Percentiles rank a stretch among this genome's conserved stretches.
Conservation (phyloP, 2,113 vertebrate species). For the Gallinago jamesoni region DNA sequence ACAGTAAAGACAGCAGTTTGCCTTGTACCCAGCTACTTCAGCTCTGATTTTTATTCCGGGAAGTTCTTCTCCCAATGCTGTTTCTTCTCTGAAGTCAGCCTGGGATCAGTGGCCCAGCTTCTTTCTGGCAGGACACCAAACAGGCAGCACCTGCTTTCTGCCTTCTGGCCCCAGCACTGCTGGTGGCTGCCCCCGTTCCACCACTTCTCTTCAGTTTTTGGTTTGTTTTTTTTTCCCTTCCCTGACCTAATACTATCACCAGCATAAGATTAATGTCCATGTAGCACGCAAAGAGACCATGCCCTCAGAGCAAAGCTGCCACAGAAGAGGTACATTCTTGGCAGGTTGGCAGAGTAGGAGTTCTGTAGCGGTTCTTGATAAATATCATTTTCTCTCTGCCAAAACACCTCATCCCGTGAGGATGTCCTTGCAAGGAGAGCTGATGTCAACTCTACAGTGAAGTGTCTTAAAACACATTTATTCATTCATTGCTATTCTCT, state of each 20-base stretch:
- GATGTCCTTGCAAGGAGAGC: background rate
- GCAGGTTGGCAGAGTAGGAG: background rate
- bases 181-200: fast-evolving
- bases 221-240: background rate
- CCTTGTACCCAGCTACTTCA: background rate
- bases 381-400: background rate
- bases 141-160: background rate
- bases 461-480: background rate
- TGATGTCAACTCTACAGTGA: background rate
- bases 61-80: background rate
- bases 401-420: background rate
- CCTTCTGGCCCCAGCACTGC: background rate
- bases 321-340: background rate
- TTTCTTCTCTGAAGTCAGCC: background rate
- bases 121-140: background rate
- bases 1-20: background rate
- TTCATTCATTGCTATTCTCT: background rate
- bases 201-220: background rate
- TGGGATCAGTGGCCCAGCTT: background rate
- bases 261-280: background rate
- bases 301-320: background rate
- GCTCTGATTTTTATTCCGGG: background rate
- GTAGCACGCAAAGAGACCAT: background rate
- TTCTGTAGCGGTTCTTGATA: background rate
- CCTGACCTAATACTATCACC: background rate